These are phyloP conservation scores for Esperia sulphurella DNA, from an alignment of 2,888 invertebrate genomes.

Conservation along the genomic window DNA sequence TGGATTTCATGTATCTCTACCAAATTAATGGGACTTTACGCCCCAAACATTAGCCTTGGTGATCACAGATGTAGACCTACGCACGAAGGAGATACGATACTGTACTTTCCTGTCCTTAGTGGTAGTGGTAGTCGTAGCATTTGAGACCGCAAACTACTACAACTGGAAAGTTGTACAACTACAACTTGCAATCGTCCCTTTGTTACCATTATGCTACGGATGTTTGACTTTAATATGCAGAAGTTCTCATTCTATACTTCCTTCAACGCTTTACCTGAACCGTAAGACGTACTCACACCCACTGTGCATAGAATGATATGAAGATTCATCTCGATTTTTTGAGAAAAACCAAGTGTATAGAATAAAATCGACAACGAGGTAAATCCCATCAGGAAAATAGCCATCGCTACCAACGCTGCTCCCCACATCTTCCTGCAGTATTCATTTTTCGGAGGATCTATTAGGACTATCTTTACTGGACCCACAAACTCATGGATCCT, in stretches of 20 bases:
- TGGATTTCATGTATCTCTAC: conserved; percentile 15
- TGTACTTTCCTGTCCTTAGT: too few relatives aligned
- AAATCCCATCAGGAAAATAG: conserved; percentile 38
- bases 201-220: too few relatives aligned
- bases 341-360: conserved; percentile 28
- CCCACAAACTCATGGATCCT: conserved; percentile 41
- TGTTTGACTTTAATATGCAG: too few relatives aligned
- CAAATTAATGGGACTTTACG: conserved; percentile 17
- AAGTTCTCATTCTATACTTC: too few relatives aligned
- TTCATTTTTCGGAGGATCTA: conserved; percentile 32
- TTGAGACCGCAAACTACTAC: too few relatives aligned
- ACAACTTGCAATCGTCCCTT: too few relatives aligned
- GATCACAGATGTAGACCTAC: too few relatives aligned
- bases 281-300: conserved; percentile 37
- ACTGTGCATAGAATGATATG: conserved; percentile 44
- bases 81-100: too few relatives aligned
- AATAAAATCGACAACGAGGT: conserved; percentile 30
- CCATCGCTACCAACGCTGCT: conserved; percentile 32
- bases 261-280: too few relatives aligned
- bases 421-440: conserved; percentile 26
- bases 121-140: too few relatives aligned
- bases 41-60: too few relatives aligned
- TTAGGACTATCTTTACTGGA: conserved; percentile 51
- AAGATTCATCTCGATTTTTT: conserved; percentile 20
- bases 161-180: too few relatives aligned